These are phyloP conservation scores for Tachina fera DNA, from an alignment of 2,888 invertebrate species.

Conservation along the genomic window DNA sequence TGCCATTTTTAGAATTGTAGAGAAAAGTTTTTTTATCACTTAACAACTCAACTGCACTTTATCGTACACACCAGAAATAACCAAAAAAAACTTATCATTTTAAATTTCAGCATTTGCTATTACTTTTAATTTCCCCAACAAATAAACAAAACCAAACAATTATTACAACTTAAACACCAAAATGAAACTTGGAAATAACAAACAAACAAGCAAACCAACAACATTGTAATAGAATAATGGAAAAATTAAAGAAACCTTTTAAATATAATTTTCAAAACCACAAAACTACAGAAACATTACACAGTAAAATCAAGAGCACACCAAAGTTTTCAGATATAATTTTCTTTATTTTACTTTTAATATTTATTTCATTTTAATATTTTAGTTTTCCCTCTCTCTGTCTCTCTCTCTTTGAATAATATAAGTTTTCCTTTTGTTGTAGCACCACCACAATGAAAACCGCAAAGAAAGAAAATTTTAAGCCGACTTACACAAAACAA, in stretches of 20 bases:
- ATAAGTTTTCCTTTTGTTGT: conserved; percentile 20
- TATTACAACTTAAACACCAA: conserved; percentile 58
- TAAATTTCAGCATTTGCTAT: background rate
- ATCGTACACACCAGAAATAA: too few species aligned
- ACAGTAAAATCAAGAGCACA: conserved; percentile 47
- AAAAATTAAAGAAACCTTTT: conserved; percentile 40
- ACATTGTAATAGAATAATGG: conserved; percentile 19
- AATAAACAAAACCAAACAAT: conserved; percentile 46
- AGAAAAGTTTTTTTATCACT: too few species aligned
- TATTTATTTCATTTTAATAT: conserved; percentile 4
- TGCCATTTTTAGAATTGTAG: background rate
- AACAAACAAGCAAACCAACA: conserved; percentile 29
- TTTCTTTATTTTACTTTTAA: too few species aligned
- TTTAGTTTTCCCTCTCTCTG: background rate
- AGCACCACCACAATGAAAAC: conserved; percentile 10
- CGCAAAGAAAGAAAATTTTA: conserved; percentile 9
- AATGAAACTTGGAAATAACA: conserved; percentile 44
- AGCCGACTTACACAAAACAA: conserved; percentile 1
- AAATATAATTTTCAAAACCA: conserved; percentile 66
- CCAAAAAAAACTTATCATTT: conserved; percentile 10
- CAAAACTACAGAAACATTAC: conserved; percentile 55
- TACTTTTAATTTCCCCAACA: conserved; percentile 4
- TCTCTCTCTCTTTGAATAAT: background rate
- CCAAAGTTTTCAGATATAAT: conserved; percentile 8
- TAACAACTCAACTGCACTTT: conserved; percentile 32